Evolutionary conservation across 2,113 vertebrate genomes (phyloP).

Genomic region (Hemibagrus wyckioides): DNA sequence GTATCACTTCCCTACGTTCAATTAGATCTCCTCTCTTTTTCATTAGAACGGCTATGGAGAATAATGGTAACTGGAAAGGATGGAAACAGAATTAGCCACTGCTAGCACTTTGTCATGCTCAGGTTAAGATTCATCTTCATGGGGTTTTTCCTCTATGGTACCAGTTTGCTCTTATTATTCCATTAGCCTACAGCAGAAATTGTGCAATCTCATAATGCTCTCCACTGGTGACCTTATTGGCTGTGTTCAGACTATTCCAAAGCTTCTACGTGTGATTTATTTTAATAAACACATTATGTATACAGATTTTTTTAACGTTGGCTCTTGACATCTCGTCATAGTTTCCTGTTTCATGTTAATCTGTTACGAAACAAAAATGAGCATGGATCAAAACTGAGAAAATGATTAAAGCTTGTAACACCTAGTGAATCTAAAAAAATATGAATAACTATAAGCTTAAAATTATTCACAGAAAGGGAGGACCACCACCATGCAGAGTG

Average conservation of each 20-base stretch:
- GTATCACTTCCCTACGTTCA: conserved; percentile 47
- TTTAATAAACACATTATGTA: conserved; percentile 24
- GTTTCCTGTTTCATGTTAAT: neutral
- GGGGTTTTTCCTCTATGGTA: conserved; percentile 20
- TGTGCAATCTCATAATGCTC: conserved; percentile 34
- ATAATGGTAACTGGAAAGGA: conserved; percentile 52
- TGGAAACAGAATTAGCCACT: conserved; percentile 46
- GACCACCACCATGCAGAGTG: neutral
- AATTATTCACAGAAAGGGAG: neutral
- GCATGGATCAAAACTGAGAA: neutral
- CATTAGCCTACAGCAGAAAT: conserved; percentile 43
- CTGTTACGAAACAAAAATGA: neutral
- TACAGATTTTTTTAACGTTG: conserved; percentile 23
- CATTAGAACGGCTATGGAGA: conserved; percentile 44
- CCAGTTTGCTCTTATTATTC: conserved; percentile 43
- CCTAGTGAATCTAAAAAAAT: neutral
- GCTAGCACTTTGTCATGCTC: conserved; percentile 49
- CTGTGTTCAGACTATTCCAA: conserved; percentile 39
- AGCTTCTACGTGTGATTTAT: conserved; percentile 19
- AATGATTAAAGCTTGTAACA: neutral
- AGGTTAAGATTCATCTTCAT: conserved; percentile 32
- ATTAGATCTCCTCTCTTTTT: conserved; percentile 56
- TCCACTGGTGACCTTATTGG: conserved; percentile 14
- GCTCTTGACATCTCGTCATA: neutral
- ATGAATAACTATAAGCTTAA: neutral